Evolutionary conservation across 2,113 vertebrate genomes (phyloP), one percentile per base, ranked within the genome.

Genomic region (Kryptolebias marmoratus): DNA sequence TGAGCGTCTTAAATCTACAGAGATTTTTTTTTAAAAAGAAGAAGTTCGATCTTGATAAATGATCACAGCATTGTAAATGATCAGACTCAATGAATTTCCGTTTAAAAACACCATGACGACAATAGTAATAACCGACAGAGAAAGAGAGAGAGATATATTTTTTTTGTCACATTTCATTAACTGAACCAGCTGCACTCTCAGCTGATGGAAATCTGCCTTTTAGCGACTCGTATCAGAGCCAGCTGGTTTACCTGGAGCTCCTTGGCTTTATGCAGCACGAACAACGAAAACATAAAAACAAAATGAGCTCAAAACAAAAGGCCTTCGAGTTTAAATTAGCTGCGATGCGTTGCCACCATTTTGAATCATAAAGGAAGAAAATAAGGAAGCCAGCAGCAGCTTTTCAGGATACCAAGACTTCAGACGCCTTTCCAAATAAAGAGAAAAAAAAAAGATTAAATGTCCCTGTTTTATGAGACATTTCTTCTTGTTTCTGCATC

Each of bases 1-100:
- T 6, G 18, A 90, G 68, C 60, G 56, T 67, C 69, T 81, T 64
- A 22, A 56, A 63, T 71, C 65, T 74, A 56, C 64, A 52, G 13
- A 67, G 64, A 81, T 67, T 81, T 18, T 61, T 22, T 22, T 22
- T 22, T 22, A 22, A 22, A 22, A 22, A 22, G 70, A 68, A 30
- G 27, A 71, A 69, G 64, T 65, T 85, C 64, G 54, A 84, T 59
- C 61, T 66, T 76, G 70, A 82, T 53, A 73, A 87, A 87, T 45
- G 10, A 86, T 75, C 71, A 88, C 86, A 88, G 85, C 69, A 84
- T 86, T n/a, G 31, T 79, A 78, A 77, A 79, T 75, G 66, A 70
- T 73, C 64, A 83, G 44, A 39, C 45, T 73, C 71, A 48, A 61
- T 16, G 31, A 73, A 83, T 71, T 79, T 85, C 52, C 73, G 64